Evolutionary conservation across 2,797 vertebrate genomes (phyloP), one percentile per base, ranked within the genome.

Genomic region (Rhynchotus rufescens): DNA sequence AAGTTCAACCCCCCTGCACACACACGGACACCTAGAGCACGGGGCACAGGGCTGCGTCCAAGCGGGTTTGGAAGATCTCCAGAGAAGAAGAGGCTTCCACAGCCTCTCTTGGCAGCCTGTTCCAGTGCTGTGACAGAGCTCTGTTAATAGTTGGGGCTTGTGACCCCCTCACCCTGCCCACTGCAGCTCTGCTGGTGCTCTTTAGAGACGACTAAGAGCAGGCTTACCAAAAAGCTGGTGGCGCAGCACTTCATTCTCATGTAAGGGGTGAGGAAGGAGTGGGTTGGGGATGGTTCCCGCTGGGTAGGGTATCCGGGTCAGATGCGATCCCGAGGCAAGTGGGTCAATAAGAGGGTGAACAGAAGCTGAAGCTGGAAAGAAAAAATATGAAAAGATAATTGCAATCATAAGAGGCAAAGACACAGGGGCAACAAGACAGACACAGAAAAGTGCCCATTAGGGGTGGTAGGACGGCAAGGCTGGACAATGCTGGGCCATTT

Each of bases 291-390:
- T 98, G 92, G 98, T 98, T 94, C 99, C 98, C 94, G 99, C 99
- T 82, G 99, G 99, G 96, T 99, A 99, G 23, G 99, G 99, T 97
- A 99, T 99, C 95, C 99, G 98, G 86, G 99, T 98, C 95, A 99
- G 98, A 95, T 99, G 99, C 88, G 99, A 99, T 96, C 99, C 99
- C 94, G 99, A 99, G 74, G 99, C 98, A 62, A 99, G 98, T 62
- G 99, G 99, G 97, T 99, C 99, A 38, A 99, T 99, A 96, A 99
- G 99, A 98, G 99, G 99, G 97, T 99, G 99, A 98, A 99, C 99
- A 21, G 98, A 99, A 96, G 99, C 99, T 91, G 99, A 99, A 96
- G 99, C 99, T 99, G 96, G 94, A 96, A 98, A 98, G 65, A 88
- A 68, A 94, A 82, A 78, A 69, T 52, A 91, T 1, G 42, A 38